These are phyloP conservation scores for Girardinichthys multiradiatus DNA, from an alignment of 2,113 vertebrate genomes.

Conservation along the genomic window DNA sequence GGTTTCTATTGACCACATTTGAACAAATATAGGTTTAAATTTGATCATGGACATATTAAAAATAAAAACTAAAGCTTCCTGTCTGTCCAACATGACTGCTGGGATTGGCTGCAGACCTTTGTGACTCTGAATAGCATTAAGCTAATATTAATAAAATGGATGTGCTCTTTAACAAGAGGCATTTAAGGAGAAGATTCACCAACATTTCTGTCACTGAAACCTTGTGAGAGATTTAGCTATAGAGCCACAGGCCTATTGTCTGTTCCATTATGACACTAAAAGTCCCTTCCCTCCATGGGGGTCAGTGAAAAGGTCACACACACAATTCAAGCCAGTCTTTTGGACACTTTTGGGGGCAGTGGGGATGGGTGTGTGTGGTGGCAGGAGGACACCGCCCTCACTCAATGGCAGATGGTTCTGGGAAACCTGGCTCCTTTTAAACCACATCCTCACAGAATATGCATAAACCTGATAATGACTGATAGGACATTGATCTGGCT, in stretches of 20 bases:
- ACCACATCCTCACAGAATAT: slow-evolving; percentile 51
- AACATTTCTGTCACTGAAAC: slow-evolving; percentile 4
- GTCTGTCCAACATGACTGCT: neutral
- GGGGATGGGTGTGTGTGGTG: slow-evolving; percentile 64
- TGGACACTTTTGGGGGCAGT: slow-evolving; percentile 69
- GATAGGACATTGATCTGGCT: slow-evolving; percentile 74
- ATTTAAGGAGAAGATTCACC: slow-evolving; percentile 1
- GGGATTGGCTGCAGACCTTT: too few species aligned
- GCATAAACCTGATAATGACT: slow-evolving; percentile 76
- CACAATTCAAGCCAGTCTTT: slow-evolving; percentile 65
- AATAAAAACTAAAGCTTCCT: neutral
- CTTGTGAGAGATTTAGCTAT: slow-evolving; percentile 53
- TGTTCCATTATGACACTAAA: slow-evolving; percentile 51
- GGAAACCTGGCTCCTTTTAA: slow-evolving; percentile 50
- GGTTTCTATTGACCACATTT: too few species aligned
- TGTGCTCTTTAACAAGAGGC: neutral
- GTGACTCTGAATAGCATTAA: too few species aligned
- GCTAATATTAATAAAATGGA: neutral
- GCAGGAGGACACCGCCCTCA: slow-evolving; percentile 35
- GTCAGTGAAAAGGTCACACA: slow-evolving; percentile 74
- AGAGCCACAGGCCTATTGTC: slow-evolving; percentile 32
- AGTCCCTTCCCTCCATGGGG: slow-evolving; percentile 48
- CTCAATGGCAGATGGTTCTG: slow-evolving; percentile 52
- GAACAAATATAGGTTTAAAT: neutral
- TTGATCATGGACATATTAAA: neutral